Conservation (phyloP, 2,113 vertebrate genomes). For the Ptilonorhynchus violaceus region DNA sequence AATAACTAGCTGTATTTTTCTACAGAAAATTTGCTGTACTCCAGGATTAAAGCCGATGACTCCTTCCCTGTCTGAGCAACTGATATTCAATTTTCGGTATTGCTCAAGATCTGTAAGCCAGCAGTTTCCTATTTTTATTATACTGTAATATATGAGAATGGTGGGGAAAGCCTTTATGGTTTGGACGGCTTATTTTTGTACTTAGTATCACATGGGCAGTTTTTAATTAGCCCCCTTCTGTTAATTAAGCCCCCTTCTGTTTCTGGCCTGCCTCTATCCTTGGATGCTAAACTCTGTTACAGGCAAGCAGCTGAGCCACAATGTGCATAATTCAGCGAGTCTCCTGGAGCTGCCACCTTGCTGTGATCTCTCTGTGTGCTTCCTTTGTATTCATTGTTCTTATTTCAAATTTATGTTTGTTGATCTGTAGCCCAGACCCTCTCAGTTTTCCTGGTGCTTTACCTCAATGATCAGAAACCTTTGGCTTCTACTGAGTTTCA, state of each 20-base stretch:
- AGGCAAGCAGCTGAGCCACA: background rate
- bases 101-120: background rate
- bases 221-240: background rate
- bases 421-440: background rate
- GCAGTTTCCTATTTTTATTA: background rate
- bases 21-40: background rate
- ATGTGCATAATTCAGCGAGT: rapidly evolving
- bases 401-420: background rate
- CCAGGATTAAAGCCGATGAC: background rate
- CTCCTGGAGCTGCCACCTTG: background rate
- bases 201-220: background rate
- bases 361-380: background rate
- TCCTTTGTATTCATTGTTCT: background rate
- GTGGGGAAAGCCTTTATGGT: background rate
- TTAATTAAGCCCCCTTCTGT: background rate
- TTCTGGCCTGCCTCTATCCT: background rate
- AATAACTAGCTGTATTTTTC: background rate
- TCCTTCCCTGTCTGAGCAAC: background rate
- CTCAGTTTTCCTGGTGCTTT: background rate
- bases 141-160: background rate
- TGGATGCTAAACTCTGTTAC: background rate
- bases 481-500: background rate
- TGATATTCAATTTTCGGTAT: background rate
- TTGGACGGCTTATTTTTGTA: background rate
- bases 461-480: background rate